Base-by-base conservation (phyloP, 2,113 vertebrate genomes). In the Mormyrus lacerda region DNA sequence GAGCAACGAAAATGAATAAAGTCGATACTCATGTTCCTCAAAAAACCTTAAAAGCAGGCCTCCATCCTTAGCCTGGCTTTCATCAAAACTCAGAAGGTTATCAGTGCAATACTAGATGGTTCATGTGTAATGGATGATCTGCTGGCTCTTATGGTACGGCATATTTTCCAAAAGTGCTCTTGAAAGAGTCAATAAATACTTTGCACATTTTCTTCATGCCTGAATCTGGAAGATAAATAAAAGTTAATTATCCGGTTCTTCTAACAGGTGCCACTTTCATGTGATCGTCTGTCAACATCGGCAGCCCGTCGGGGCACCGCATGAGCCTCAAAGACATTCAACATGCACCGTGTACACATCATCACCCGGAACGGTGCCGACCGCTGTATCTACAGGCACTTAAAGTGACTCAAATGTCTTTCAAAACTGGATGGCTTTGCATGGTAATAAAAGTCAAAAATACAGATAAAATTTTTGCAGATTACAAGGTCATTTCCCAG, bases 61-160 rank as follows among this genome's bases (percentile, higher is more conserved):
- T 69, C 24, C 61, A 82, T 31, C 27, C 17, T 17, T 35, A 88
- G 88, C 17, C 50, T 27, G 24, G 50, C 45, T 79, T 39, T 3
- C 7, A 21, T 51, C 88, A 88, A 51, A 88, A 24, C 88, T 51
- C 65, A 89, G 45, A 79, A 24, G 50, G 73, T 50, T 69, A 88
- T 89, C 88, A 83, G 50, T 89, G 31, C 88, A 89, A 83, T 44
- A 31, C 53, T 42, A 55, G 19, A 44, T 82, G 31, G 35, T 47
- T 82, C 24, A n/a, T 47, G 44, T n/a, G 21, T 76, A 17, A 47
- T 39, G 24, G 42, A 73, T 21, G 6, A 19, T 44, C 44, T 50
- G 61, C 45, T 17, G 44, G 39, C 4, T 45, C 9, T 35, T 47
- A 79, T 79, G 31, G 73, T 79, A 4, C 0, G 73, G 73, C 31